Percentiles rank a stretch among this genome's conserved stretches.
These are phyloP conservation scores for Scelioninae gen. 2 DNA, from an alignment of 2,888 invertebrate species.

Conservation along the genomic window DNA sequence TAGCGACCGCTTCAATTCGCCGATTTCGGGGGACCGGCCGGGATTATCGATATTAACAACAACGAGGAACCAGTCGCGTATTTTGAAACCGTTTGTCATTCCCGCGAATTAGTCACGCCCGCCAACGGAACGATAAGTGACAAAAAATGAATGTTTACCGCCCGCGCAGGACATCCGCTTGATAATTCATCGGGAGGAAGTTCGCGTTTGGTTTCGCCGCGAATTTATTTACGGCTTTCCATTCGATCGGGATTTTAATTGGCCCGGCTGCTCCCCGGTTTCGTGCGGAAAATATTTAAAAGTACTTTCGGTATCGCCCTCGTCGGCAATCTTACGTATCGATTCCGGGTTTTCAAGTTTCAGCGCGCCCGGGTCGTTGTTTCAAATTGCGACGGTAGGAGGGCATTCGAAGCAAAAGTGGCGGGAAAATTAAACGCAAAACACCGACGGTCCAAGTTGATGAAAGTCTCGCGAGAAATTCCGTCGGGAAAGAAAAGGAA, in stretches of 20 bases:
- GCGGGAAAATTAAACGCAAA: not conserved
- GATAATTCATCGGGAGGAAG: slow-evolving; percentile 43
- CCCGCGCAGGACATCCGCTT: slow-evolving; percentile 39
- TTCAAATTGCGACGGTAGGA: no score
- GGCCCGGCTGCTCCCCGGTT: no score
- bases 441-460: not conserved
- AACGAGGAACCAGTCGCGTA: no score
- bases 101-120: slow-evolving; percentile 25
- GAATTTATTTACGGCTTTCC: slow-evolving; percentile 13
- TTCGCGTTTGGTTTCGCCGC: slow-evolving; percentile 9
- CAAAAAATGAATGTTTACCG: slow-evolving; percentile 14
- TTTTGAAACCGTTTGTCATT: slow-evolving; percentile 36
- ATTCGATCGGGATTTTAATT: slow-evolving; percentile 17
- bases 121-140: slow-evolving; percentile 31
- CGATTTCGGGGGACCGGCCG: slow-evolving; percentile 8
- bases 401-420: no score
- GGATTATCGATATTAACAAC: no score
- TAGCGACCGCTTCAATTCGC: slow-evolving; percentile 32
- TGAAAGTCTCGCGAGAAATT: not conserved
- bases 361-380: no score
- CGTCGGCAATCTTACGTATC: no score
- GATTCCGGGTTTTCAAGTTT: no score
- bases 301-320: no score
- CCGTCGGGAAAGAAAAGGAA: not conserved
- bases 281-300: no score